These are phyloP conservation scores for Caenorhabditis brenneri DNA, from an alignment of 1,140 invertebrate species.

Conservation along the genomic window DNA sequence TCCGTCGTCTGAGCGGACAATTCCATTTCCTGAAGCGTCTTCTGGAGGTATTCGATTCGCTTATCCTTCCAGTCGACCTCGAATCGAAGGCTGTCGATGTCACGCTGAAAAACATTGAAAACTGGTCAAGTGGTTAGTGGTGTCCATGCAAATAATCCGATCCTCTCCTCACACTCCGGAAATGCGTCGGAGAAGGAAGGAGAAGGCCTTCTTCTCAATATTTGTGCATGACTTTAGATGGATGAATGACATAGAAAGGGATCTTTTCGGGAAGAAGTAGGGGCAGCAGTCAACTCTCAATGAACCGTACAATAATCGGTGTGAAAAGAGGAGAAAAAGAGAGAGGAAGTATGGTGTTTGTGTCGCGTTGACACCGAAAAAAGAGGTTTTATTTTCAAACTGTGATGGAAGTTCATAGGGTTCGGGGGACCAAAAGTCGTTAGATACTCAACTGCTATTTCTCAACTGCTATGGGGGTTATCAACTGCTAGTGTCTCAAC, in stretches of 20 bases:
- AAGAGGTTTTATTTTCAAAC: too few relatives aligned
- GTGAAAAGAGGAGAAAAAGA: background rate
- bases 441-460: too few relatives aligned
- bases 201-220: background rate
- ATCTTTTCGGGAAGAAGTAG: background rate
- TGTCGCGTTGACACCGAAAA: too few relatives aligned
- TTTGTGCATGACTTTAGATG: constrained; percentile 30
- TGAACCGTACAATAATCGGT: constrained; percentile 1
- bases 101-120: constrained; percentile 17
- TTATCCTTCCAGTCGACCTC: constrained; percentile 51
- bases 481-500: too few relatives aligned
- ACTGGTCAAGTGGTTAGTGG: background rate
- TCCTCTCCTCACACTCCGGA: background rate
- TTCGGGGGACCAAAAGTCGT: too few relatives aligned
- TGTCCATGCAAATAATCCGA: constrained; percentile 20
- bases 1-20: background rate
- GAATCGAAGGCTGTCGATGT: constrained; percentile 51
- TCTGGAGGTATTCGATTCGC: constrained; percentile 47
- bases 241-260: background rate
- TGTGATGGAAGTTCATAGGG: too few relatives aligned
- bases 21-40: constrained; percentile 30
- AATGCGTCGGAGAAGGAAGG: background rate
- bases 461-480: too few relatives aligned
- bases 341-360: background rate
- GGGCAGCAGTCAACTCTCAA: background rate